A percentile compares a stretch with the other conserved stretches of the same genome.
Conservation (phyloP, 2,113 vertebrate genomes). For the Zingel zingel region DNA sequence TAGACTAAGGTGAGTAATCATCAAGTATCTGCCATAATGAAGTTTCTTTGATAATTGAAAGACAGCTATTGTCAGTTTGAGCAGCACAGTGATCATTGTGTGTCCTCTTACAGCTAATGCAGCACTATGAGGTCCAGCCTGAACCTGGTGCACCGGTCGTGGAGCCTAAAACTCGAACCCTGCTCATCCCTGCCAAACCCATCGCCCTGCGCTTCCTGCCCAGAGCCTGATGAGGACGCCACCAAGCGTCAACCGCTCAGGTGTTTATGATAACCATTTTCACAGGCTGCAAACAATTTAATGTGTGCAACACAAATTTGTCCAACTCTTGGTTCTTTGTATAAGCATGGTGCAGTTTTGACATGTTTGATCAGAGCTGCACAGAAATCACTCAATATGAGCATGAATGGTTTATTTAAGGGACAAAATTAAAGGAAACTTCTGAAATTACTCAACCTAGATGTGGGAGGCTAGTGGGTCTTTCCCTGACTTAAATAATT, state of each 20-base stretch:
- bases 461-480: no score
- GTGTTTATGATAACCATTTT: no score
- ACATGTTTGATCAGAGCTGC: background rate
- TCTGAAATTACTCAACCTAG: background rate
- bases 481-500: no score
- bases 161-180: slow-evolving; percentile 81
- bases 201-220: slow-evolving; percentile 82
- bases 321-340: background rate
- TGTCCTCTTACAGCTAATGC: slow-evolving; percentile 75
- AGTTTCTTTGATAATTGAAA: background rate
- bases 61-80: background rate
- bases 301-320: no score
- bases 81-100: background rate
- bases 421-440: background rate
- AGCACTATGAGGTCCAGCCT: slow-evolving; percentile 76
- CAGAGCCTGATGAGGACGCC: slow-evolving; percentile 33
- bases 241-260: background rate
- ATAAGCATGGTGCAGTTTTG: background rate
- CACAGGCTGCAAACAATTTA: background rate
- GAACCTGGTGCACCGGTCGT: slow-evolving; percentile 38
- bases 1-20: no score
- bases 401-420: background rate
- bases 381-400: background rate
- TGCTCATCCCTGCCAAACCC: slow-evolving; percentile 77
- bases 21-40: no score